phyloP scores from a whole-genome alignment of 2,888 invertebrate species.

The Blomia tropicalis region DNA sequence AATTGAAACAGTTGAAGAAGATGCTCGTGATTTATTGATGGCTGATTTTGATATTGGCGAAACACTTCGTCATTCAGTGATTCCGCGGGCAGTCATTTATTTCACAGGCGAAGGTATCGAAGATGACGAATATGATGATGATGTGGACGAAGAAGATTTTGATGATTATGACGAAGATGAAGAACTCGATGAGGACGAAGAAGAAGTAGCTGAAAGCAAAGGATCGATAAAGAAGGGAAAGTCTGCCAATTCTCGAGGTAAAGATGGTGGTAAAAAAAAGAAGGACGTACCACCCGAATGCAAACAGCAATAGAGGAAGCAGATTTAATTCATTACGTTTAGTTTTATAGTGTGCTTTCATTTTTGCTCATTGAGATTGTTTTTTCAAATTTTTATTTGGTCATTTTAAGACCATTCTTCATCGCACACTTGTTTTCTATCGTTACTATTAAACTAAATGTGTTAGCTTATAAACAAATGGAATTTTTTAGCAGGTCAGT shows the following conservation, averaged over 20 bases:
- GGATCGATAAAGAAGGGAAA: background rate
- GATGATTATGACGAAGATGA: conserved; percentile 27
- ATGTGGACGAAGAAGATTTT: conserved; percentile 28
- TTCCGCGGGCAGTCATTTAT: conserved; percentile 89
- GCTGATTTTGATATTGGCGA: conserved; percentile 98
- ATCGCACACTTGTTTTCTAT: too few species aligned
- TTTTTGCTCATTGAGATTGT: too few species aligned
- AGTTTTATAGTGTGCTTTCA: too few species aligned
- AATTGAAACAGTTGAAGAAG: conserved; percentile 66
- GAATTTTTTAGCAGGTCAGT: too few species aligned
- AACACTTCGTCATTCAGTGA: conserved; percentile 84
- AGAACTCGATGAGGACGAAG: conserved; percentile 14
- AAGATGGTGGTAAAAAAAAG: background rate
- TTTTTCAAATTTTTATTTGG: too few species aligned
- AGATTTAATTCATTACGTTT: too few species aligned
- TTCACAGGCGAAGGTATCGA: conserved; percentile 61
- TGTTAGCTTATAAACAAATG: too few species aligned
- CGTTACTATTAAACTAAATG: too few species aligned
- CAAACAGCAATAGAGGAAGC: conserved; percentile 19
- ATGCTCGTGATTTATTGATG: conserved; percentile 65
- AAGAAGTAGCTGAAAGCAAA: conserved; percentile 11
- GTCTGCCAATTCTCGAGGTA: background rate
- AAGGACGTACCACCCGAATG: conserved; percentile 21
- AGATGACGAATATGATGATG: conserved; percentile 30
- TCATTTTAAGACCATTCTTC: too few species aligned